These are phyloP conservation scores for Helicoverpa zea DNA, from an alignment of 1,140 invertebrate species.

Conservation along the genomic window DNA sequence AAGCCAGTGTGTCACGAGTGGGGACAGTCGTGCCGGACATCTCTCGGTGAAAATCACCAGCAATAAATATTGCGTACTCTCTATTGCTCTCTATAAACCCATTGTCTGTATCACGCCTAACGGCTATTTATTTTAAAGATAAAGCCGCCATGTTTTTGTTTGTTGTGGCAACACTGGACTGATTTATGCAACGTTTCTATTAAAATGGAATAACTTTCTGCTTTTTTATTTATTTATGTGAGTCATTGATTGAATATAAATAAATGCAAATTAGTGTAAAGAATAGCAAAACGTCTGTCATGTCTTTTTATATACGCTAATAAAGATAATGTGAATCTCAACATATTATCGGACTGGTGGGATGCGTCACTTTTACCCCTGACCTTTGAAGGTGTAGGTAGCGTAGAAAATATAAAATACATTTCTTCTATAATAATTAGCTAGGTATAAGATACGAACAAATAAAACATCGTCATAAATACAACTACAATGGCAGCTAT, in stretches of 20 bases:
- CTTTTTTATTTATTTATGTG: not conserved
- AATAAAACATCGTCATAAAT: too few species aligned
- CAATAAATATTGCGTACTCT: conserved; percentile 43
- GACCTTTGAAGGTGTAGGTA: too few species aligned
- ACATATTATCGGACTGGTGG: too few species aligned
- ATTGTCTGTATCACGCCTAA: conserved; percentile 28
- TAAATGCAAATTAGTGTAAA: not conserved
- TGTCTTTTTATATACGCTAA: too few species aligned
- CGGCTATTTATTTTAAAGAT: conserved; percentile 25
- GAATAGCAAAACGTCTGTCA: too few species aligned
- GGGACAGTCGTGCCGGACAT: conserved; percentile 50
- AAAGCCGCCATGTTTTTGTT: conserved; percentile 14
- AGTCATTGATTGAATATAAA: not conserved
- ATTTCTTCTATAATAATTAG: too few species aligned
- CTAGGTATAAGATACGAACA: too few species aligned
- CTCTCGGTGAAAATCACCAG: conserved; percentile 46
- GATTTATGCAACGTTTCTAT: not conserved
- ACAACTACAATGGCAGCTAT: too few species aligned
- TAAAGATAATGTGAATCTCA: too few species aligned
- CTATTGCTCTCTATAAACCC: conserved; percentile 36
- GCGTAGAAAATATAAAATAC: too few species aligned
- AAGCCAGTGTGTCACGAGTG: conserved; percentile 24
- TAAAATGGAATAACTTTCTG: not conserved
- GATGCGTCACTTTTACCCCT: too few species aligned
- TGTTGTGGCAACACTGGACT: not conserved